Evolutionary conservation across 2,113 vertebrate species (phyloP).

Genomic region (Myiopsitta monachus): DNA sequence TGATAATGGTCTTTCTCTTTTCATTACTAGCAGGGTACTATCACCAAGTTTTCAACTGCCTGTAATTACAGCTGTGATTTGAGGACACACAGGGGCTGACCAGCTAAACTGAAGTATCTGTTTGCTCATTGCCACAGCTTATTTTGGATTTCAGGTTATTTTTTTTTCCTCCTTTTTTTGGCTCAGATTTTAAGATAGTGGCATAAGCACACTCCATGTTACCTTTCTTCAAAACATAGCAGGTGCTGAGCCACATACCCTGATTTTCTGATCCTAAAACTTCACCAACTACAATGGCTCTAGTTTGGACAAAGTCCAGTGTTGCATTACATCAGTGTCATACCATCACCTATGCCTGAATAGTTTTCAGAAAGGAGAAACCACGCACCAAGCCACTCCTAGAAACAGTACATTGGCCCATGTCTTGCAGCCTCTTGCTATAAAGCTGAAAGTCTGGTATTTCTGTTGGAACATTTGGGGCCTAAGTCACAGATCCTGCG

Average conservation of each 20-base stretch:
- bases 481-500: background rate
- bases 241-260: background rate
- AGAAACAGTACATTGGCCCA: background rate
- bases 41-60: background rate
- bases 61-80: background rate
- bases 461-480: background rate
- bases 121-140: fast-evolving
- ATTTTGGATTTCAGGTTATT: background rate
- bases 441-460: background rate
- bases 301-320: background rate
- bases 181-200: background rate
- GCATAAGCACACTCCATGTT: background rate
- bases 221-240: background rate
- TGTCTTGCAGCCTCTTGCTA: background rate
- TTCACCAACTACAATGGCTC: background rate
- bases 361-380: background rate
- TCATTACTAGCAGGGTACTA: background rate
- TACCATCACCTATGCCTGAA: background rate
- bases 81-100: background rate
- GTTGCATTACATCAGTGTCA: fast-evolving
- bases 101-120: background rate
- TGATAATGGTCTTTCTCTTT: background rate
- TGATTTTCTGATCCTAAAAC: background rate
- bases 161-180: background rate
- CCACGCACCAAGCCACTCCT: background rate